These are phyloP conservation scores for Amorpha juglandis DNA, from an alignment of 2,888 invertebrate genomes.

Conservation along the genomic window DNA sequence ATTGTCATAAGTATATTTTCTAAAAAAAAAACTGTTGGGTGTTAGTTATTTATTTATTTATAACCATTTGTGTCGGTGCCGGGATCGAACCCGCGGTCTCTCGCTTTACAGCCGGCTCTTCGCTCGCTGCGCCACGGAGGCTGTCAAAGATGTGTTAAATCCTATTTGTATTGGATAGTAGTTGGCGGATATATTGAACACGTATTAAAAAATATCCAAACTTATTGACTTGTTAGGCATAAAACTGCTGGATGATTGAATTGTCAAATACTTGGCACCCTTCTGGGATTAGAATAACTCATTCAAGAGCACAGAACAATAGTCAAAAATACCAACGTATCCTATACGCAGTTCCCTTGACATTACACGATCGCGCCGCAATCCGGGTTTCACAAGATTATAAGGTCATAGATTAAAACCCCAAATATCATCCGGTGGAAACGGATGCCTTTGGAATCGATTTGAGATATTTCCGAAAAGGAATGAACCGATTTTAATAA, in stretches of 20 bases:
- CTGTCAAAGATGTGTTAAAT: too few relatives aligned
- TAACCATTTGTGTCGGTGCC: too few relatives aligned
- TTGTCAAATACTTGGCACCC: background rate
- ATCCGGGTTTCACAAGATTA: constrained; percentile 26
- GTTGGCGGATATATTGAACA: too few relatives aligned
- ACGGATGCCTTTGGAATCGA: constrained; percentile 3
- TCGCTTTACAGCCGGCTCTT: too few relatives aligned
- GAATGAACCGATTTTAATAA: too few relatives aligned
- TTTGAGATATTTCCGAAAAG: constrained; percentile 1
- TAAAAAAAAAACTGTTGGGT: too few relatives aligned
- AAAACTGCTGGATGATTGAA: background rate
- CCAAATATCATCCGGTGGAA: constrained; percentile 22
- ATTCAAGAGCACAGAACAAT: constrained; percentile 35
- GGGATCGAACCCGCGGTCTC: too few relatives aligned
- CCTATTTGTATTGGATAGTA: too few relatives aligned
- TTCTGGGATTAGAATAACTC: background rate
- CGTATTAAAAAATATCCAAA: background rate
- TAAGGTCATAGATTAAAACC: constrained; percentile 28
- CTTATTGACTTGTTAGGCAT: background rate
- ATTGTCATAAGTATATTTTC: too few relatives aligned
- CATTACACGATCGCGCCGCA: constrained; percentile 34
- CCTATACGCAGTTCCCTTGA: constrained; percentile 42
- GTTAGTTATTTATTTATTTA: too few relatives aligned
- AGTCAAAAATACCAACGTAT: constrained; percentile 34
- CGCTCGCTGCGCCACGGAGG: too few relatives aligned